These are phyloP conservation scores for Poeciliopsis turrubarensis DNA, from an alignment of 2,113 vertebrate genomes.

Conservation along the genomic window DNA sequence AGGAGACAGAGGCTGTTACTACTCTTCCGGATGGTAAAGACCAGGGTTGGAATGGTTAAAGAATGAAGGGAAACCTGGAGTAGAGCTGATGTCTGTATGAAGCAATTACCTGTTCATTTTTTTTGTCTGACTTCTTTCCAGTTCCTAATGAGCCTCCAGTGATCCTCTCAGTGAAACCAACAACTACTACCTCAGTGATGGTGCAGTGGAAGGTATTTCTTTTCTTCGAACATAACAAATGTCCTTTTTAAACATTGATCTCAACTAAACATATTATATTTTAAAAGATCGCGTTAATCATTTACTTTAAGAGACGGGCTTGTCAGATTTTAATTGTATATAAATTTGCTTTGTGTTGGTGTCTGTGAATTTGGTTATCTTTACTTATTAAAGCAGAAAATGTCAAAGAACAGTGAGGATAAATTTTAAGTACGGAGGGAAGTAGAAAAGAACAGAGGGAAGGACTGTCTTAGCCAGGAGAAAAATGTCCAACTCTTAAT, in stretches of 20 bases:
- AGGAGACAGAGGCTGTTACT: constrained; percentile 88
- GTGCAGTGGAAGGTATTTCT: constrained; percentile 92
- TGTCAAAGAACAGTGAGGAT: constrained; percentile 36
- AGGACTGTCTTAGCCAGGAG: constrained; percentile 6
- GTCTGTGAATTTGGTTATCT: constrained; percentile 27
- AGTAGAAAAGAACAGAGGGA: constrained; percentile 10
- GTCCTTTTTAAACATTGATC: constrained; percentile 11
- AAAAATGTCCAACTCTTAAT: constrained; percentile 44
- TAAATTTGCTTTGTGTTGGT: neutral
- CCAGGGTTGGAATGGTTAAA: constrained; percentile 2
- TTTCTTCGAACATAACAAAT: constrained; percentile 14
- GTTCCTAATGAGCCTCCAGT: constrained; percentile 92
- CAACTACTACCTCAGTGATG: constrained; percentile 92
- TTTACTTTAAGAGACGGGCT: constrained; percentile 1
- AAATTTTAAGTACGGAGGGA: constrained; percentile 18
- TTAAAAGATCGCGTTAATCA: constrained; percentile 19
- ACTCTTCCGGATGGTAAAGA: constrained; percentile 96
- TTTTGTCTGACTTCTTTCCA: constrained; percentile 65
- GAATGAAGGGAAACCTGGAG: neutral
- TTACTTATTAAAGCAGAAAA: constrained; percentile 42
- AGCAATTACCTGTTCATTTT: neutral
- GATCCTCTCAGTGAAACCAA: constrained; percentile 87
- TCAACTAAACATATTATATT: neutral
- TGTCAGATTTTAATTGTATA: neutral
- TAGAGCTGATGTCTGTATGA: neutral